Evolutionary conservation across 2,888 invertebrate genomes (phyloP), one percentile per base, ranked within the genome.

Genomic region (Drosophila macrothrix): DNA sequence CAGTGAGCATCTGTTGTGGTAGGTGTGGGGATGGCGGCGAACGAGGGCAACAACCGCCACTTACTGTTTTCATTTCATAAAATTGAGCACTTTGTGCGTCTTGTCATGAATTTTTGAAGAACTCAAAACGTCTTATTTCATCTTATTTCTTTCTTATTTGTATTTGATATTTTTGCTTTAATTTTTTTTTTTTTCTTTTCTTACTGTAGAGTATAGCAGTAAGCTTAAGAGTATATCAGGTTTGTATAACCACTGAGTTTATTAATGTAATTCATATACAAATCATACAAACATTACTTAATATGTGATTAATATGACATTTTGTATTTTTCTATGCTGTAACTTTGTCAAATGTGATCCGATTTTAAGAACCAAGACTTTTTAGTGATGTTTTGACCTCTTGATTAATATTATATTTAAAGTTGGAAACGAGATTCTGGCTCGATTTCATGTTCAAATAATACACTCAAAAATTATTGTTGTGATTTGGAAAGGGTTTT

Each of bases 31-130:
- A 14, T 10, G 31, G n/a, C 19, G 16, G 5, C 31, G 6, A 14
- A 31, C 41, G 60, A 54, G 67, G 59, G 56, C 74, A 72, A 72
- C 72, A 74, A 85, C 76, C 67, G 63, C 75, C 84, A 73, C 73
- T 85, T 76, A 68, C 76, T 78, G 76, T 77, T 90, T 81, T 88
- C 79, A 83, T 85, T 90, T 83, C 87, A 86, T 81, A 86, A 86
- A 88, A 73, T 86, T 85, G 78, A 85, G 85, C 89, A 86, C 90
- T 90, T 86, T 90, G 76, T 83, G 74, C 75, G 84, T 73, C 84
- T 88, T 88, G 78, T 83, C 88, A 86, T 86, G 82, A 88, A 86
- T 86, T 79, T 88, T 90, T 86, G 82, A 86, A 79, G 68, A 76
- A 72, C 84, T 67, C 76, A 86, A 88, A 90, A 78, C 82, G 84